Evolutionary conservation across 2,888 invertebrate genomes (phyloP), one percentile per base, ranked within the genome.

Genomic region (Agapostemon virescens): DNA sequence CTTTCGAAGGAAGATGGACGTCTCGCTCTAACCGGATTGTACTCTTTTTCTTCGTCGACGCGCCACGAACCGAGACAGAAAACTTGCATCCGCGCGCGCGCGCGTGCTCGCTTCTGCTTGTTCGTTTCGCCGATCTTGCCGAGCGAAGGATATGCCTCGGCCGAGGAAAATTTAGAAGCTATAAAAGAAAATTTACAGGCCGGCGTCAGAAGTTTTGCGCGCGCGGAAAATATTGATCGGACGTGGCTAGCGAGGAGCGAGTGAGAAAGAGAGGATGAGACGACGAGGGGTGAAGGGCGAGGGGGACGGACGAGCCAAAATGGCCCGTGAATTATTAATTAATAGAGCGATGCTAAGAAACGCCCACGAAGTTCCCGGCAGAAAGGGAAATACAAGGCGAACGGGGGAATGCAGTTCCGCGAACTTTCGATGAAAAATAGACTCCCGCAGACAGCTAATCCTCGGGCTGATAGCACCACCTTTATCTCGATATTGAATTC

Each of bases 291-390:
- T 0, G 1, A 11, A 11, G 23, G 11, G 11, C 17, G 15, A 42
- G 6, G 42, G n/a, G 15, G 20, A 0, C 4, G 11, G 15, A 26
- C 55, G 55, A 63, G 68, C 45, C 61, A 68, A 74, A 79, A 79
- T 72, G 69, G 64, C 63, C 63, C 63, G 75, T 79, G 75, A 81
- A 79, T 81, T 79, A 81, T 81, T 81, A 81, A 81, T 81, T 81
- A 79, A 81, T 75, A 81, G 74, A 79, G 68, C 68, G 79, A 75
- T 36, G 81, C 75, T 55, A 81, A 79, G 79, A 69, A 81, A 71
- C 81, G 52, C 26, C 23, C 9, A 49, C n/a, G 17, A 77, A 74
- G 42, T 81, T 77, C 55, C 7, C 1, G 20, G 45, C 70, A 55
- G 55, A 70, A 73, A 81, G 40, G 70, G 74, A 74, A 73, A 52